Evolutionary conservation across 2,888 invertebrate genomes (phyloP).

Genomic region (Psylliodes chrysocephalus): DNA sequence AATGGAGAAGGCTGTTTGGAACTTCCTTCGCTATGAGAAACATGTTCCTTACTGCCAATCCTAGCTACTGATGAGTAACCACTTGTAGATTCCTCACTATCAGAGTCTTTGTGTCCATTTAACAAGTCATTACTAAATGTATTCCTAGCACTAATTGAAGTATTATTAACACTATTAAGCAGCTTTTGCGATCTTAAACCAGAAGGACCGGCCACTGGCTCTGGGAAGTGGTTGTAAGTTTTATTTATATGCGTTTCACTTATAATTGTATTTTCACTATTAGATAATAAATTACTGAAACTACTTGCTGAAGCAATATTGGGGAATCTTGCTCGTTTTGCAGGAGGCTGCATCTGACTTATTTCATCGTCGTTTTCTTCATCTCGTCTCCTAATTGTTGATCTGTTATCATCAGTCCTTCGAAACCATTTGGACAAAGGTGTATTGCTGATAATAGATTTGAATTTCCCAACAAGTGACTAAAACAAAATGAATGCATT

Average conservation of each 20-base stretch:
- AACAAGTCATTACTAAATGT: constrained; percentile 39
- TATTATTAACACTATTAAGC: constrained; percentile 40
- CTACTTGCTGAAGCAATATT: constrained; percentile 25
- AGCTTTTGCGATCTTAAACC: constrained; percentile 54
- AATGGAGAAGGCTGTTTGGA: constrained; percentile 50
- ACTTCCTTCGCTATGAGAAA: constrained; percentile 50
- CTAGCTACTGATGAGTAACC: constrained; percentile 67
- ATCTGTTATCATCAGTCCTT: constrained; percentile 47
- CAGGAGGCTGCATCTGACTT: constrained; percentile 63
- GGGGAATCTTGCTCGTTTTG: constrained; percentile 61
- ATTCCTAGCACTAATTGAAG: constrained; percentile 34
- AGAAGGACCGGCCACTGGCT: constrained; percentile 61
- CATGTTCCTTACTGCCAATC: constrained; percentile 56
- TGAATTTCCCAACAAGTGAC: constrained; percentile 78
- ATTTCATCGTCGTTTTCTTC: constrained; percentile 51
- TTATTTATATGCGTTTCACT: constrained; percentile 35
- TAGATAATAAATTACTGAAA: constrained; percentile 22
- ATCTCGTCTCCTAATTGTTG: constrained; percentile 60
- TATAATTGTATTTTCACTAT: constrained; percentile 11
- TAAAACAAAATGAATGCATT: constrained; percentile 61
- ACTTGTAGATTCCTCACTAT: constrained; percentile 70
- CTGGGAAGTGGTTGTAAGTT: constrained; percentile 48
- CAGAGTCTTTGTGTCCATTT: constrained; percentile 66
- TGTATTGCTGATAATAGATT: constrained; percentile 70
- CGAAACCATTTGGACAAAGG: constrained; percentile 69